Percentiles rank a stretch among this genome's conserved stretches.
Conservation (phyloP, 2,888 invertebrate genomes). For the Eupithecia abbreviata region DNA sequence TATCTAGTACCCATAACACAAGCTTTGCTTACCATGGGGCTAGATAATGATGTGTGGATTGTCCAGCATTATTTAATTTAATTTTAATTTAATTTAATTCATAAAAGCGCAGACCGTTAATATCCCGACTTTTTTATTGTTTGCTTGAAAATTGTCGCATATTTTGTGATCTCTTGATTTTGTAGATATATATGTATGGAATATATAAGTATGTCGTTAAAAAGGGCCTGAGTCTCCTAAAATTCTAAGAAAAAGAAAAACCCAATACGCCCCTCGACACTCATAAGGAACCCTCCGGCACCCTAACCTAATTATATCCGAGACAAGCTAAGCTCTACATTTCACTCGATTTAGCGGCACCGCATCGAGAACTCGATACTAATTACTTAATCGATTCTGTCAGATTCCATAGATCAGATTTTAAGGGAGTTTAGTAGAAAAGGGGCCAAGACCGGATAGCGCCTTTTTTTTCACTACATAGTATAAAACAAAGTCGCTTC, state of each 20-base stretch:
- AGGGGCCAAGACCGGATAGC: not conserved
- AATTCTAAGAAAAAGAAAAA: not conserved
- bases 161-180: too few relatives aligned
- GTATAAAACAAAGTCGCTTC: too few relatives aligned
- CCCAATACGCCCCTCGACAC: not conserved
- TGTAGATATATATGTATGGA: not conserved
- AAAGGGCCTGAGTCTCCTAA: not conserved
- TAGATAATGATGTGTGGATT: too few relatives aligned
- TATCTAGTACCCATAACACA: too few relatives aligned
- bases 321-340: conserved; percentile 41
- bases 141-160: too few relatives aligned
- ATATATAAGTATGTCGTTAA: not conserved
- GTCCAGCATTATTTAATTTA: too few relatives aligned
- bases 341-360: conserved; percentile 55
- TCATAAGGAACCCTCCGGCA: not conserved
- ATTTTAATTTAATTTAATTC: too few relatives aligned
- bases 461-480: not conserved
- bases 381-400: conserved; percentile 61
- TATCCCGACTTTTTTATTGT: too few relatives aligned
- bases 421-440: not conserved
- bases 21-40: too few relatives aligned
- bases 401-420: conserved; percentile 22
- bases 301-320: conserved; percentile 37
- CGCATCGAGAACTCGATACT: conserved; percentile 53
- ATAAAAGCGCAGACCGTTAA: too few relatives aligned